phyloP scores from a whole-genome alignment of 92 coral and sea anemone genomes.

The Porites rus region DNA sequence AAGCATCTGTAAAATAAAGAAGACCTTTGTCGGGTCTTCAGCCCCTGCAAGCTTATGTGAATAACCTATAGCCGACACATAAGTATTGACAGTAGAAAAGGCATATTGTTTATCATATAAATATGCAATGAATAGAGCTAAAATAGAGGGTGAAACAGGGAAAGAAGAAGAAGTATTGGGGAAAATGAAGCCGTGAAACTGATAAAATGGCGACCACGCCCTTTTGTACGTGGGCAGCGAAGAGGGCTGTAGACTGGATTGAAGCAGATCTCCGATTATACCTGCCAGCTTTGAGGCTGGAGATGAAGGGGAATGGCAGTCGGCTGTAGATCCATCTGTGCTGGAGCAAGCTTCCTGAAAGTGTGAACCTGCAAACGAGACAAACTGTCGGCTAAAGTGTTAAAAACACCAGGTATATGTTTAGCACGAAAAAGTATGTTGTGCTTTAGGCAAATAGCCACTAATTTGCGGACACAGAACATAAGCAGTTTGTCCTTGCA shows the following conservation, averaged over 20 bases:
- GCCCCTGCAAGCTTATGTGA: slow-evolving; percentile 56
- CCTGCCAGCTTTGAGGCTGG: slow-evolving; percentile 63
- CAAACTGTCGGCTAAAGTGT: slow-evolving; percentile 61
- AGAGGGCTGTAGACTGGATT: slow-evolving; percentile 67
- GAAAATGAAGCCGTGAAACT: background rate
- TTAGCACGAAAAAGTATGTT: slow-evolving; percentile 67
- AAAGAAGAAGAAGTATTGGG: slow-evolving; percentile 8
- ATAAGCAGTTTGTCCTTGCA: slow-evolving; percentile 68
- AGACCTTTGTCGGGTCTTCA: slow-evolving; percentile 62
- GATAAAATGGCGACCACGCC: slow-evolving; percentile 61
- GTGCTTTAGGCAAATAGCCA: slow-evolving; percentile 36
- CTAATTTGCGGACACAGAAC: slow-evolving; percentile 67
- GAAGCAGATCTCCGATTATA: slow-evolving; percentile 31
- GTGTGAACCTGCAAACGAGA: slow-evolving; percentile 68
- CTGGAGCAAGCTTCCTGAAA: slow-evolving; percentile 62
- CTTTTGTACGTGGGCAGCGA: slow-evolving; percentile 67
- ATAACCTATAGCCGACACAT: slow-evolving; percentile 69
- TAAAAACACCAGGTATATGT: slow-evolving; percentile 62
- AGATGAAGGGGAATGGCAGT: slow-evolving; percentile 58
- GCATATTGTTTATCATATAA: slow-evolving; percentile 44
- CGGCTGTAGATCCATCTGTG: slow-evolving; percentile 46
- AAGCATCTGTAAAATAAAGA: slow-evolving; percentile 61
- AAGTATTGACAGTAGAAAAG: slow-evolving; percentile 58
- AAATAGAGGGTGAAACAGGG: slow-evolving; percentile 40
- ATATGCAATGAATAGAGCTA: slow-evolving; percentile 62